Evolutionary conservation across 1,140 invertebrate species (phyloP), one percentile per base, ranked within the genome.

Genomic region (Drosophila jambulina): DNA sequence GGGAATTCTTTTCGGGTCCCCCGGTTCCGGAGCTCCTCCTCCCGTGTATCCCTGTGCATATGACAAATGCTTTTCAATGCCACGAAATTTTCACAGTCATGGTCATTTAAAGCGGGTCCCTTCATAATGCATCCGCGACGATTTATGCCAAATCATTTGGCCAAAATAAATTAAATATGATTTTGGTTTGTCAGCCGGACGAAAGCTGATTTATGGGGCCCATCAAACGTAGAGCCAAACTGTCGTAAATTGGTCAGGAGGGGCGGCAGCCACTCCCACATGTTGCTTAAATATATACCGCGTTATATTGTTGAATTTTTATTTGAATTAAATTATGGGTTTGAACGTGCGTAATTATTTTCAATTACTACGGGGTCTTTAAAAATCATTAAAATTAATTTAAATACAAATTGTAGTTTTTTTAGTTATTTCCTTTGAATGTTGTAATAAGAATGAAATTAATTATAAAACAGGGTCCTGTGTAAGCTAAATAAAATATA

Each of bases 41-140:
- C 8, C 15, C 3, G 15, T n/a, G 59, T 25, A 25, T 38, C 19
- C 45, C 17, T 38, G 38, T n/a, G 29, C 59, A 48, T 70, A 80
- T 87, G 83, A 87, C 84, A 87, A 87, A 87, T 88, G 80, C 69
- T 78, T 78, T 88, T 75, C 64, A 69, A 64, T 78, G 69, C 68
- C 45, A 63, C 38, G 61, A 78, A 78, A 72, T 86, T 54, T 74
- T 54, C 70, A 80, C 80, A 88, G 84, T 87, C 83, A 87, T 70
- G 68, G 77, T 70, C 80, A 87, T 87, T 87, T 87, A 87, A 87
- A 84, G 85, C 75, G 75, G 71, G 23, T 60, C 71, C 54, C 77
- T 42, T 62, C 75, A 62, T 54, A 70, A 76, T 70, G 79, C 65
- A 71, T 71, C 70, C 42, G 51, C 65, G 32, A 38, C 53, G 34